Evolutionary conservation across 2,888 invertebrate species (phyloP), one percentile per base, ranked within the genome.

Genomic region (Pammene fasciana): DNA sequence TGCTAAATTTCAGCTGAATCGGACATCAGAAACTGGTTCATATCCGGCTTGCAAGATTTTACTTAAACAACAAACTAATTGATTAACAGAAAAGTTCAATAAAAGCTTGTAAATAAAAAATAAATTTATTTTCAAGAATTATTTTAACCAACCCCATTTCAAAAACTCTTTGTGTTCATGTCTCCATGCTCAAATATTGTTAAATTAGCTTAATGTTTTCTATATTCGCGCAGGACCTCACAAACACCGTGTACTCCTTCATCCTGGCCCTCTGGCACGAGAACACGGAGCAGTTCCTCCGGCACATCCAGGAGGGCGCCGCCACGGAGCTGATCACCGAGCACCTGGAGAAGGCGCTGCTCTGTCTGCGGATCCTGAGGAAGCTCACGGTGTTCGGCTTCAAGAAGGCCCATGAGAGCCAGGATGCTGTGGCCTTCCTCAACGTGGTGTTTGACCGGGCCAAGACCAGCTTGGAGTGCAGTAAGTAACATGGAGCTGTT

Each of bases 351-450:
- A 96, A 96, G 78, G 96, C 97, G 0, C 93, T 97, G 6, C 92
- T 97, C 0, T 94, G 96, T n/a, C 91, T 98, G 41, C 95, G 97
- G 84, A 96, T 98, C 79, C 86, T 99, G 74, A 94, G 97, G 76
- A 97, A 97, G 84, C 90, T 98, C 57, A 95, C 97, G 0, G 94
- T 97, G 18, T 95, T 95, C 82, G 98, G 98, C 0, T 96, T 97
- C 76, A 94, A 95, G 77, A 96, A 95, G 75, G 96, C 96, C 0
- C 95, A 96, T 68, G 94, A 95, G 77, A 95, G 95, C 76, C 94
- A 94, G 72, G 95, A 96, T 77, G 96, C 96, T 26, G 94, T 96
- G 85, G 94, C 94, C 0, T 98, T 98, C 83, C 86, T 98, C 67
- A 95, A 96, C 83, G 94, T 95, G 34, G 93, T 97, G 46, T 97